These are phyloP conservation scores for Galerucella calmariensis DNA, from an alignment of 2,888 invertebrate species.

Conservation along the genomic window DNA sequence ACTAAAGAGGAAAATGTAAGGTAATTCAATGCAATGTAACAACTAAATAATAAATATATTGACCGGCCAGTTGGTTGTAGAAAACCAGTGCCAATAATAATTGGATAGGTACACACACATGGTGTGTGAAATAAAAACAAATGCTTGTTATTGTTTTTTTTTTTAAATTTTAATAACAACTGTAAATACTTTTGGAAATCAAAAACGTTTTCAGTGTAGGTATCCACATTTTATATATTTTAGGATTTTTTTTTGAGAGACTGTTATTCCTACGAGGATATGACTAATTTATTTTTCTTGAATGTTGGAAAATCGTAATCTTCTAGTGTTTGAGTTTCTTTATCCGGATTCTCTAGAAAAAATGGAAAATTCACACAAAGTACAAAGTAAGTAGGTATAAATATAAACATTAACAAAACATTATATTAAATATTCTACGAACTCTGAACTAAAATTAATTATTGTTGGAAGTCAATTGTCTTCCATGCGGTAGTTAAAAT, in stretches of 20 bases:
- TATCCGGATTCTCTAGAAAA: slow-evolving; percentile 29
- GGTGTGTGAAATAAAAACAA: background rate
- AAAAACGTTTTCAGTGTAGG: no score
- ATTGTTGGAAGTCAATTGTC: no score
- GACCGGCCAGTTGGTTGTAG: no score
- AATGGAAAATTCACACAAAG: background rate
- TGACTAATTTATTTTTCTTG: slow-evolving; percentile 24
- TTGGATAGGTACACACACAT: no score
- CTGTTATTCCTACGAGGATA: background rate
- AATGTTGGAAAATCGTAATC: slow-evolving; percentile 30
- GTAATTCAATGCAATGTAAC: no score
- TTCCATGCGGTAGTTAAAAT: no score
- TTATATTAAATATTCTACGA: background rate
- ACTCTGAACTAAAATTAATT: background rate
- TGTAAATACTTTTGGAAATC: no score
- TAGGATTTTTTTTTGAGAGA: background rate
- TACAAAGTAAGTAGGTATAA: background rate
- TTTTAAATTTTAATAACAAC: no score
- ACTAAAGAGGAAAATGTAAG: no score
- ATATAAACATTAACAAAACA: background rate
- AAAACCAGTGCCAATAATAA: no score
- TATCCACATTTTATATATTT: background rate
- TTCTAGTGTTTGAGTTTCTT: slow-evolving; percentile 19
- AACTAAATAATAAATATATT: no score
- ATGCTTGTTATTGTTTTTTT: background rate